phyloP scores from a whole-genome alignment of 2,113 vertebrate genomes.

The Monarcha castaneiventris region DNA sequence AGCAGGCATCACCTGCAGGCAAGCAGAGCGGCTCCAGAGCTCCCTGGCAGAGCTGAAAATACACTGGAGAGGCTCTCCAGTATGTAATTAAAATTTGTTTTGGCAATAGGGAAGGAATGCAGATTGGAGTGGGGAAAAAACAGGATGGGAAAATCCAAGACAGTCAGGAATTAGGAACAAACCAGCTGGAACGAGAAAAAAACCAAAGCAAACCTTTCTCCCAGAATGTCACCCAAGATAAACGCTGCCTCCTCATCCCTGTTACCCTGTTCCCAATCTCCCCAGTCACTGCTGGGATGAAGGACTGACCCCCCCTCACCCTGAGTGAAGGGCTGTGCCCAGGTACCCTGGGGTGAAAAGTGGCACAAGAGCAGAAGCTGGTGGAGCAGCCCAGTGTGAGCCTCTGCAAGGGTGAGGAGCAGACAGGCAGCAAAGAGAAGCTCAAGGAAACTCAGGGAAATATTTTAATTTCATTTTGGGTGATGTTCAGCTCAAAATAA shows the following conservation, averaged over 20 bases:
- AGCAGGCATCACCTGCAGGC: conserved; percentile 35
- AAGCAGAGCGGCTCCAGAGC: background rate
- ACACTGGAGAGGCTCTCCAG: background rate
- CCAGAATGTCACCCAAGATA: background rate
- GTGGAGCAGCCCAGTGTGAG: background rate
- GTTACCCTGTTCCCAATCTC: fast-evolving
- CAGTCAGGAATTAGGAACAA: background rate
- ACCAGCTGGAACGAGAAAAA: background rate
- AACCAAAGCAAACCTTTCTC: background rate
- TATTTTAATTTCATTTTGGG: background rate
- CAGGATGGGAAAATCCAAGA: background rate
- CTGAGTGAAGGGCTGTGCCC: background rate
- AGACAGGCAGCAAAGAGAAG: background rate
- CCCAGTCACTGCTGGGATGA: background rate
- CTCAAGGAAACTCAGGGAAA: background rate
- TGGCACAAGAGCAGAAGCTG: background rate
- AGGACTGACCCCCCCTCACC: fast-evolving
- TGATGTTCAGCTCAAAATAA: conserved; percentile 27
- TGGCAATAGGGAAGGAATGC: conserved; percentile 21
- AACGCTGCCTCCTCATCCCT: background rate
- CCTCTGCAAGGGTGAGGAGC: background rate
- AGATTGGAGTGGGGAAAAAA: background rate
- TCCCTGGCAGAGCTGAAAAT: background rate
- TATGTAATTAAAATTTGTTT: conserved; percentile 14
- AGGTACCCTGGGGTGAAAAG: fast-evolving